Conservation (phyloP, 2,113 vertebrate genomes). For the Sapayoa aenigma region DNA sequence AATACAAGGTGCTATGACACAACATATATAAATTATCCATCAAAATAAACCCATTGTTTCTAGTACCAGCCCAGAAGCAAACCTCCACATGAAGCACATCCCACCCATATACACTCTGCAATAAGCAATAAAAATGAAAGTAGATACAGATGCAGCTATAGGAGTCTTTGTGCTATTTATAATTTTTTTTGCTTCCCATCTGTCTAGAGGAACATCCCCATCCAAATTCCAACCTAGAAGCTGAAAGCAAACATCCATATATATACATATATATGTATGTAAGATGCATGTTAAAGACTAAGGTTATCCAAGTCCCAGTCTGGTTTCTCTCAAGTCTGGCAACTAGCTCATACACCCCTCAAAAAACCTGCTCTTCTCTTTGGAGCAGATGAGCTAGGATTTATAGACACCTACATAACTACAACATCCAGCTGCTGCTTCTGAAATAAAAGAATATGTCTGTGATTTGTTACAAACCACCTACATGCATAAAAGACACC, state of each 20-base stretch:
- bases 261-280: not conserved
- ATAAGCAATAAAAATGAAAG: not conserved
- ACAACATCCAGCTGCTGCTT: not conserved
- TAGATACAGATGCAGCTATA: not conserved
- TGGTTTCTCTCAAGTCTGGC: not conserved
- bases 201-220: not conserved
- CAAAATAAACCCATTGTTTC: not conserved
- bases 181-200: not conserved
- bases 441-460: slow-evolving; percentile 4
- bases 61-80: not conserved
- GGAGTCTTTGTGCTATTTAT: not conserved
- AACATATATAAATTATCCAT: not conserved
- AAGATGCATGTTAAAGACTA: not conserved
- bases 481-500: not conserved
- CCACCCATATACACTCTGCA: not conserved
- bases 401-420: not conserved
- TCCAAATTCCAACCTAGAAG: not conserved
- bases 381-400: not conserved
- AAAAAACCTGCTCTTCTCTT: not conserved
- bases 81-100: not conserved
- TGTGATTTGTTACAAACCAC: not conserved
- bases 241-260: not conserved
- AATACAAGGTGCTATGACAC: not conserved
- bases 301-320: not conserved
- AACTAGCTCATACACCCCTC: not conserved